phyloP scores from a whole-genome alignment of 2,797 vertebrate species.

The Argentina silus region DNA sequence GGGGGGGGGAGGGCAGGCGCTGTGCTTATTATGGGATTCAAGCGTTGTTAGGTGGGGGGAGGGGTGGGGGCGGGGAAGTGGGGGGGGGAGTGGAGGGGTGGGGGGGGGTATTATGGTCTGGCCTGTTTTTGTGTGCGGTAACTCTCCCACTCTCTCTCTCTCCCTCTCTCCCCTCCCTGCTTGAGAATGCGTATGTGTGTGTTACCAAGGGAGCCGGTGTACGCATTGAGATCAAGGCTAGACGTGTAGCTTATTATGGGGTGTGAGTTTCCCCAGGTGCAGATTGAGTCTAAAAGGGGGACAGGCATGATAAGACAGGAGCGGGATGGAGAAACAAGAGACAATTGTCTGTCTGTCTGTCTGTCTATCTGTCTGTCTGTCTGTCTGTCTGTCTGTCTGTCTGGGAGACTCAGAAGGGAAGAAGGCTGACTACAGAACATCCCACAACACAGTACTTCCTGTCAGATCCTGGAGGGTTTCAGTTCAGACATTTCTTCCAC shows the following conservation, averaged over 20 bases:
- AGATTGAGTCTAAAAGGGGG: constrained; percentile 29
- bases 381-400: constrained; percentile 7
- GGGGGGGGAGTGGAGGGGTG: constrained; percentile 37
- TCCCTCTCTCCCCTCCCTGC: neutral
- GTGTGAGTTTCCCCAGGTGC: constrained; percentile 58
- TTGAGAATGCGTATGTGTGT: constrained; percentile 15
- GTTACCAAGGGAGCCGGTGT: constrained; percentile 37
- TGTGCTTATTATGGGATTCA: constrained; percentile 78
- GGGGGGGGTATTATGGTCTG: constrained; percentile 65
- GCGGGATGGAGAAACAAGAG: constrained; percentile 12
- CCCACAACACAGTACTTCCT: neutral
- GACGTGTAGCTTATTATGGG: constrained; percentile 38
- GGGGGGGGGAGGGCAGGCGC: constrained; percentile 33
- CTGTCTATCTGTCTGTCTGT: constrained; percentile 25
- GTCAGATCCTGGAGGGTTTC: neutral
- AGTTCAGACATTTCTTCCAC: neutral
- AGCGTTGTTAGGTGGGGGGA: constrained; percentile 70
- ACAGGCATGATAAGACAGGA: constrained; percentile 20
- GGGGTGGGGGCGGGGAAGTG: constrained; percentile 52
- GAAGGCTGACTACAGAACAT: neutral
- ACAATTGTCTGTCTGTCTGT: constrained; percentile 16
- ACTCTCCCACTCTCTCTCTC: constrained; percentile 1
- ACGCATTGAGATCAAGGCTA: constrained; percentile 29
- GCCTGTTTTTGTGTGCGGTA: constrained; percentile 63
- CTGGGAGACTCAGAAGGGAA: constrained; percentile 11